A percentile compares a stretch with the other conserved stretches of the same genome.
Evolutionary conservation across 2,888 invertebrate genomes (phyloP).

Genomic region (Noctua pronuba): DNA sequence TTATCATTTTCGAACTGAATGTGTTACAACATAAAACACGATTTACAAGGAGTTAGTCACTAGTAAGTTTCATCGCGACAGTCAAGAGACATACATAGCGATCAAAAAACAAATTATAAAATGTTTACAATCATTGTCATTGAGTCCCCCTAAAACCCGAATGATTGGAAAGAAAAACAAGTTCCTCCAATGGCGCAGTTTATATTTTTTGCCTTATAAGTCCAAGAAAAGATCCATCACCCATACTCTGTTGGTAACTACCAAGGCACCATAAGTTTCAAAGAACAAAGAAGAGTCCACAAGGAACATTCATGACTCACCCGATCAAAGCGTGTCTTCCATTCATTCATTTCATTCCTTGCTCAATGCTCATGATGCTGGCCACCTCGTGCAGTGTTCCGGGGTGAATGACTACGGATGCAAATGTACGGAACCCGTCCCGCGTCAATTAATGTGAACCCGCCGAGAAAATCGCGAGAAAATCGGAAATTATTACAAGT

Average conservation of each 20-base stretch:
- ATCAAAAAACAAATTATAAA: neutral
- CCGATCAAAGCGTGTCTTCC: constrained; percentile 44
- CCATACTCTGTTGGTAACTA: constrained; percentile 3
- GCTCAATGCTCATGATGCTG: constrained; percentile 53
- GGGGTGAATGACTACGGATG: constrained; percentile 82
- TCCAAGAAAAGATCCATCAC: constrained; percentile 2
- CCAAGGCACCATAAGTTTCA: constrained; percentile 36
- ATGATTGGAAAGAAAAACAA: neutral
- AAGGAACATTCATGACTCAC: constrained; percentile 40
- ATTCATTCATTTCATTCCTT: constrained; percentile 54
- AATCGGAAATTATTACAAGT: constrained; percentile 61
- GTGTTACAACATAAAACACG: neutral
- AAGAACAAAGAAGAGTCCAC: constrained; percentile 38
- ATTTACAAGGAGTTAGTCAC: neutral
- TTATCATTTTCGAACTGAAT: neutral
- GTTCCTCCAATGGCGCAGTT: neutral
- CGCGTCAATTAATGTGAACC: constrained; percentile 73
- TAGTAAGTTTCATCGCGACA: neutral
- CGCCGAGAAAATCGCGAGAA: constrained; percentile 69
- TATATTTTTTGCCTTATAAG: neutral
- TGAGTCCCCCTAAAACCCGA: neutral
- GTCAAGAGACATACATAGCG: neutral
- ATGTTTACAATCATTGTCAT: neutral
- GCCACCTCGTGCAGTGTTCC: constrained; percentile 58
- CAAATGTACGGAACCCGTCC: constrained; percentile 80